Conservation (phyloP, 2,888 invertebrate species). For the Macrophya alboannulata region DNA sequence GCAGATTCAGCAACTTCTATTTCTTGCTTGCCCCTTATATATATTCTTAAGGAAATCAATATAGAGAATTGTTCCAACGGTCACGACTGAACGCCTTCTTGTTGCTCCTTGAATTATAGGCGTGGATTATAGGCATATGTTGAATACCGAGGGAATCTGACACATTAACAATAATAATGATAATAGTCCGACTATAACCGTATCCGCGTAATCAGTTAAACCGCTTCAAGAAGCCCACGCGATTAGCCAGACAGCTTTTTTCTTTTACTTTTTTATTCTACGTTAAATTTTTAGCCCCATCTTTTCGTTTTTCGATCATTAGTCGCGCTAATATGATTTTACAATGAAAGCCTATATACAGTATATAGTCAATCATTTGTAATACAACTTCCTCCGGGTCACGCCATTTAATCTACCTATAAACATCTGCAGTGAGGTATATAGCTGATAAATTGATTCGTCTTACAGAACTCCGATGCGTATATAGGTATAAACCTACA, state of each 20-base stretch:
- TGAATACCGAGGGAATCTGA: neutral
- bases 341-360: no score
- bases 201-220: neutral
- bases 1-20: slow-evolving; percentile 70
- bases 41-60: slow-evolving; percentile 27
- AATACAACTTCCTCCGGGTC: neutral
- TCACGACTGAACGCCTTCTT: slow-evolving; percentile 18
- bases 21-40: slow-evolving; percentile 11
- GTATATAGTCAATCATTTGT: neutral
- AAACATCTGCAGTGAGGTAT: neutral
- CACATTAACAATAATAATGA: neutral
- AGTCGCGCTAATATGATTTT: neutral
- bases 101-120: neutral
- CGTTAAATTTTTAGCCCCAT: neutral
- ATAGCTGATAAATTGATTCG: neutral
- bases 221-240: slow-evolving; percentile 15
- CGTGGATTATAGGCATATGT: no score
- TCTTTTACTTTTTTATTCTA: neutral
- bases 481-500: neutral
- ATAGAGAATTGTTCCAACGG: slow-evolving; percentile 21
- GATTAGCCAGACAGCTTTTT: neutral
- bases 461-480: neutral
- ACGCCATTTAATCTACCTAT: neutral
- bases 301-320: neutral
- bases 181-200: neutral